Percentiles rank a stretch among this genome's conserved stretches.
Evolutionary conservation across 2,888 invertebrate genomes (phyloP).

Genomic region (Dioctria rufipes): DNA sequence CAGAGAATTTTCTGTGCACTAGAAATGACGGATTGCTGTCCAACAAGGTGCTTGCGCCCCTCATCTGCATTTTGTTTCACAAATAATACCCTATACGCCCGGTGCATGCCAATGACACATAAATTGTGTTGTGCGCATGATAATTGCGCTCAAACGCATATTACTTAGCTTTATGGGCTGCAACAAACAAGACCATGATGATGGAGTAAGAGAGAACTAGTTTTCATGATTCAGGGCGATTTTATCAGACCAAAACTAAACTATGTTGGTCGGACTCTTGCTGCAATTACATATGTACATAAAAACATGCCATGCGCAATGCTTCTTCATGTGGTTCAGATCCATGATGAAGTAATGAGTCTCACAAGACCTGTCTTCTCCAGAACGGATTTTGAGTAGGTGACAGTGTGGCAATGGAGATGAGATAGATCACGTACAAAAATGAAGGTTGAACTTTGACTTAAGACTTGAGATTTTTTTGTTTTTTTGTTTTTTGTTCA

Average conservation of each 20-base stretch:
- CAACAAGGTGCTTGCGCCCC: constrained; percentile 56
- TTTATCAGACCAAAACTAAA: constrained; percentile 21
- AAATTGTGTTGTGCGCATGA: constrained; percentile 52
- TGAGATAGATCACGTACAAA: constrained; percentile 32
- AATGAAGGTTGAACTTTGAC: constrained; percentile 30
- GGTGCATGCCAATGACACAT: constrained; percentile 62
- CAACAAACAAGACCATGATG: constrained; percentile 28
- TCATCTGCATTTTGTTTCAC: constrained; percentile 61
- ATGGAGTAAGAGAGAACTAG: constrained; percentile 42
- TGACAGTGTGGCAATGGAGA: not conserved
- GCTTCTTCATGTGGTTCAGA: too few relatives aligned
- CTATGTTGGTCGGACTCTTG: constrained; percentile 41
- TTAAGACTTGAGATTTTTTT: not conserved
- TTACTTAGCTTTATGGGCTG: constrained; percentile 51
- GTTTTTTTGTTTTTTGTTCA: not conserved
- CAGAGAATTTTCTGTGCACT: constrained; percentile 15
- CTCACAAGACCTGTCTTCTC: not conserved
- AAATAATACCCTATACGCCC: constrained; percentile 60
- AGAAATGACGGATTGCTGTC: constrained; percentile 57
- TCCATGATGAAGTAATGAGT: not conserved
- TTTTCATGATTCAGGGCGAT: constrained; percentile 33
- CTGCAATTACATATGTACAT: constrained; percentile 38
- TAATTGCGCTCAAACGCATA: constrained; percentile 40
- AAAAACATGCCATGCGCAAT: constrained; percentile 34
- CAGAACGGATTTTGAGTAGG: constrained; percentile 21